Evolutionary conservation across 2,113 vertebrate genomes (phyloP).

Genomic region (Zapornia atra): DNA sequence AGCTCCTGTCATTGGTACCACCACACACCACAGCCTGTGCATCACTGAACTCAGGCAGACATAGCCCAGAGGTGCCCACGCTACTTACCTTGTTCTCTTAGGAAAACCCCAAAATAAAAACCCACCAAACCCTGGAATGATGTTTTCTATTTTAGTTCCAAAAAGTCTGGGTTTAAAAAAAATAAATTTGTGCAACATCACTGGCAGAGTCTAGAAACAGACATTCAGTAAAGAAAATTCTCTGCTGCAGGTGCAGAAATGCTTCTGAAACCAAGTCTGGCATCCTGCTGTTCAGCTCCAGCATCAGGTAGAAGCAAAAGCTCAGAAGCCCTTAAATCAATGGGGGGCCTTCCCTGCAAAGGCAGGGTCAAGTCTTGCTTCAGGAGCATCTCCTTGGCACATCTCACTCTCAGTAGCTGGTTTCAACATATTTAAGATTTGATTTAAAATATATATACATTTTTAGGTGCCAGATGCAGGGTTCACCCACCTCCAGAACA

Average conservation of each 20-base stretch:
- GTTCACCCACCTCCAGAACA: background rate
- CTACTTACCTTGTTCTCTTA: background rate
- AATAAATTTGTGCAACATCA: background rate
- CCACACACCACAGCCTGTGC: background rate
- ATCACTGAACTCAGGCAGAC: background rate
- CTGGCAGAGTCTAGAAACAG: background rate
- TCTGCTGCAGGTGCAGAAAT: background rate
- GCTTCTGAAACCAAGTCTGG: fast-evolving
- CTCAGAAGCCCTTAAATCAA: background rate
- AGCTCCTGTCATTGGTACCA: background rate
- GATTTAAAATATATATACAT: too few relatives aligned
- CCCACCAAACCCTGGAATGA: too few relatives aligned
- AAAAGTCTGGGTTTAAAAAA: background rate
- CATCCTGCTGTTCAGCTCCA: fast-evolving
- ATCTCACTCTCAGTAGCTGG: background rate
- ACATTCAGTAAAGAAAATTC: background rate
- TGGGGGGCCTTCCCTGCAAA: background rate
- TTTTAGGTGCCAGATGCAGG: background rate
- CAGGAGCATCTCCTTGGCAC: background rate
- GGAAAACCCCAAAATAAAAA: too few relatives aligned
- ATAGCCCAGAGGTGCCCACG: background rate
- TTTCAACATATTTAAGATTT: background rate
- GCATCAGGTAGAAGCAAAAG: background rate
- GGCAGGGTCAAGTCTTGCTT: background rate
- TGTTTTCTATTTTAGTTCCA: background rate